Evolutionary conservation across 2,888 invertebrate species (phyloP).

Genomic region (Spodoptera exigua): DNA sequence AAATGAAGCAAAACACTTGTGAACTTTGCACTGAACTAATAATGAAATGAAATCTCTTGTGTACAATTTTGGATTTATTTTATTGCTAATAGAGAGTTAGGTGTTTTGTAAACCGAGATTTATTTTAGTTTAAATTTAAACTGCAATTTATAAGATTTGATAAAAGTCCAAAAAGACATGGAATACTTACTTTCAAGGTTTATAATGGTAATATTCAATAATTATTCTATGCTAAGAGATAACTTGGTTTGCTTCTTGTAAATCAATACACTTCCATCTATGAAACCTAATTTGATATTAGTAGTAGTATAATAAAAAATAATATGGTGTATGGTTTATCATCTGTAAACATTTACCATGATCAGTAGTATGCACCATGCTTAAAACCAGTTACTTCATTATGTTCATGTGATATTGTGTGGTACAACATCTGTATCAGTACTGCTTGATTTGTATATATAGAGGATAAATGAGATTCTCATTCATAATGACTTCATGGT

Average conservation of each 20-base stretch:
- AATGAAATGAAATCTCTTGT: constrained; percentile 70
- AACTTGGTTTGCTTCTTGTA: constrained; percentile 36
- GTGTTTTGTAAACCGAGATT: constrained; percentile 59
- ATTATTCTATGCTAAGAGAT: constrained; percentile 31
- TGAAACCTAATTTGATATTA: constrained; percentile 60
- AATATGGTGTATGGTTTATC: constrained; percentile 34
- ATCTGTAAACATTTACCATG: constrained; percentile 42
- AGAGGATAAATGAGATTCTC: constrained; percentile 57
- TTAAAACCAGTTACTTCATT: constrained; percentile 24
- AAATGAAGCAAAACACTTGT: constrained; percentile 69
- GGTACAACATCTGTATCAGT: constrained; percentile 57
- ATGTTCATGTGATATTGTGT: constrained; percentile 30
- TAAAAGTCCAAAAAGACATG: constrained; percentile 56
- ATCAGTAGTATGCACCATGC: constrained; percentile 23
- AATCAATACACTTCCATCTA: constrained; percentile 43
- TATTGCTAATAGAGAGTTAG: constrained; percentile 67
- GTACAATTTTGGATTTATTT: constrained; percentile 72
- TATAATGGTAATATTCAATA: constrained; percentile 42
- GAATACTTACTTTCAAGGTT: constrained; percentile 41
- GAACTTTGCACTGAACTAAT: constrained; percentile 74
- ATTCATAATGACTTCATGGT: constrained; percentile 46
- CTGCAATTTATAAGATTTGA: constrained; percentile 54
- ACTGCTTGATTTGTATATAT: constrained; percentile 68
- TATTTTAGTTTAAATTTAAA: constrained; percentile 56
- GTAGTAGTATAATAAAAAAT: constrained; percentile 41